Evolutionary conservation across 2,797 vertebrate genomes (phyloP).

Genomic region (Phylloscopus collybita): DNA sequence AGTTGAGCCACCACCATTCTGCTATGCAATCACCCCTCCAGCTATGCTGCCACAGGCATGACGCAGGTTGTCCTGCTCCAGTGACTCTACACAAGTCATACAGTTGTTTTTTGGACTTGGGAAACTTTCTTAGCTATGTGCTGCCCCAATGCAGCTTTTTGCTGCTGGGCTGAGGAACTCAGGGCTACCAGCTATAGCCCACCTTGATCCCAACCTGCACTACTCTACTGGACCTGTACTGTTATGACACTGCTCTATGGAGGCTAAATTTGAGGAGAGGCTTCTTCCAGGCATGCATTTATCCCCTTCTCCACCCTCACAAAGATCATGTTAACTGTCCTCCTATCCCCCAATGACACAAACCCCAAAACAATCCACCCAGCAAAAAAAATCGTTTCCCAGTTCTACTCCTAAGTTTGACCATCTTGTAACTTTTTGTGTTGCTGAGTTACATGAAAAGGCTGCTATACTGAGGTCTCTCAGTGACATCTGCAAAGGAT

Average conservation of each 20-base stretch:
- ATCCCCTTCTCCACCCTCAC: not conserved
- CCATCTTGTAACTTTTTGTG: not conserved
- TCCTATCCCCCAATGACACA: not conserved
- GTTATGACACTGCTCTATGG: not conserved
- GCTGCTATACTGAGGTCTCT: not conserved
- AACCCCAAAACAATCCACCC: accelerated
- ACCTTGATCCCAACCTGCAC: not conserved
- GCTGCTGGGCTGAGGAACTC: not conserved
- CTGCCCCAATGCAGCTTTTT: not conserved
- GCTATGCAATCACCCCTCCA: not conserved
- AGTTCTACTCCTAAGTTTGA: not conserved
- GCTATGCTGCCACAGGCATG: not conserved
- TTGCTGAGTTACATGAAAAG: not conserved
- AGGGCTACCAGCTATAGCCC: not conserved
- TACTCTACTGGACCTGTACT: not conserved
- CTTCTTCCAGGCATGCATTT: not conserved
- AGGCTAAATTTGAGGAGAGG: not conserved
- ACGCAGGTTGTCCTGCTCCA: not conserved
- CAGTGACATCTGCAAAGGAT: not conserved
- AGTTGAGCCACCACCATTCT: not conserved
- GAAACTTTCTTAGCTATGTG: not conserved
- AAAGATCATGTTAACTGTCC: not conserved
- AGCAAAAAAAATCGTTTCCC: accelerated
- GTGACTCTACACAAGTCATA: not conserved
- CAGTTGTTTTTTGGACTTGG: not conserved